Evolutionary conservation across 1,140 invertebrate genomes (phyloP), one percentile per base, ranked within the genome.

Genomic region (Acromyrmex charruanus): DNA sequence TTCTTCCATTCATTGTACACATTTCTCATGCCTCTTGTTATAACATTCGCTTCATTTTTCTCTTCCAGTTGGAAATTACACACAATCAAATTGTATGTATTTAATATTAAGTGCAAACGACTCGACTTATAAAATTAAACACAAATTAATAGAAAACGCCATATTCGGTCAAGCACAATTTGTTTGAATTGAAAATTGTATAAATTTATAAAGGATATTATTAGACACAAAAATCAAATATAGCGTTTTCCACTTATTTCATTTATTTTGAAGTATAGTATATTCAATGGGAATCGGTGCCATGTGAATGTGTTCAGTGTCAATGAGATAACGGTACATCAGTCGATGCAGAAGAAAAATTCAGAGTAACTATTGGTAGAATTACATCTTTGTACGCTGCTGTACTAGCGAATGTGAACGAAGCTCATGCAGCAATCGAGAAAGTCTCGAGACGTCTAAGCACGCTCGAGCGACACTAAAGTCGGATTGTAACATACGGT

Each of bases 301-400:
- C 10, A 25, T 31, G 25, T 21, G 21, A 21, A 21, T 21, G 21
- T 21, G 0, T 25, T 59, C 16, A 14, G 16, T 6, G 2, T 3
- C 5, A 28, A 63, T 3, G 16, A 39, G 39, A 31, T 21, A 25
- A 1, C 18, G 44, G 12, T 79, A 79, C 51, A 79, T 79, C 61
- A 63, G 18, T 28, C 35, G 16, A 18, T 14, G 1, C 16, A 18
- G 12, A 49, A 25, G 4, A 49, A 79, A 79, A n/a, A 66, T 79
- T 66, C 44, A 25, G 18, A 21, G 12, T 28, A 25, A 51, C 5
- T 7, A 14, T 31, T 59, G 31, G 7, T 18, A 44, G 25, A 66
- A 79, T 81, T 58, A 81, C 31, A 81, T 81, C 58, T 44, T 81
- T 81, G 66, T 72, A 9, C 5, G 31, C 10, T 10, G n/a, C 31